Base-by-base conservation (phyloP, 2,797 vertebrate species). In the Arnoldichthys spilopterus region DNA sequence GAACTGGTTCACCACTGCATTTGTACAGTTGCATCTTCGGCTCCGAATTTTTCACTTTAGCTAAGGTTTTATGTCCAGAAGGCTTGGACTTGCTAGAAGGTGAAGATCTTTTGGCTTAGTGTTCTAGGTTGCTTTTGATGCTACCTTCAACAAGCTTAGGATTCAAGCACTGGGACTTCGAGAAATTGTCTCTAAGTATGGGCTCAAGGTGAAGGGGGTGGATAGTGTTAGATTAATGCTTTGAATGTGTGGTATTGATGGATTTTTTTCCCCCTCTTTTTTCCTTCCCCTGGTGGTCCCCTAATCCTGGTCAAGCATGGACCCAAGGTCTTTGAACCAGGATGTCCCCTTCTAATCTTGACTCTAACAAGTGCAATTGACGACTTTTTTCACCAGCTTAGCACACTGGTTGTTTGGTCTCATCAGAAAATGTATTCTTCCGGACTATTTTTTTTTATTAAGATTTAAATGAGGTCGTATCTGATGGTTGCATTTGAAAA, bases 141-240 rank as follows among this genome's bases (percentile, higher is more conserved):
- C 59, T 70, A 70, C 59, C 67, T 34, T 26, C 63, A 37, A n/a
- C 18, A 43, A 80, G 34, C 51, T 79, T 18, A 45, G 5, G 47
- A 40, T 74, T 82, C 49, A 70, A 64, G 49, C 69, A 64, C 67
- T 72, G 54, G 37, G 20, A 22, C 71, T 53, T 49, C 58, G 63
- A 76, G 49, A 86, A 79, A 84, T 84, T 69, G 77, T 76, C 72
- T 73, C 40, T 69, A 69, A 76, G 78, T 72, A 61, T 71, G 72
- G 22, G 43, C 59, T 80, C 34, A 69, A 63, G 59, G 79, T 79
- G 76, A 76, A 37, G 68, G 34, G 54, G 49, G 18, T 13, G n/a
- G 45, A 59, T 22, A 13, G 34, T n/a, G 16, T 68, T 74, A 76
- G 70, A 84, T 77, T 74, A 84, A 84, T 86, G 76, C 66, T 75